Evolutionary conservation across 2,888 invertebrate species (phyloP), one percentile per base, ranked within the genome.

Genomic region (Phengaris alcon): DNA sequence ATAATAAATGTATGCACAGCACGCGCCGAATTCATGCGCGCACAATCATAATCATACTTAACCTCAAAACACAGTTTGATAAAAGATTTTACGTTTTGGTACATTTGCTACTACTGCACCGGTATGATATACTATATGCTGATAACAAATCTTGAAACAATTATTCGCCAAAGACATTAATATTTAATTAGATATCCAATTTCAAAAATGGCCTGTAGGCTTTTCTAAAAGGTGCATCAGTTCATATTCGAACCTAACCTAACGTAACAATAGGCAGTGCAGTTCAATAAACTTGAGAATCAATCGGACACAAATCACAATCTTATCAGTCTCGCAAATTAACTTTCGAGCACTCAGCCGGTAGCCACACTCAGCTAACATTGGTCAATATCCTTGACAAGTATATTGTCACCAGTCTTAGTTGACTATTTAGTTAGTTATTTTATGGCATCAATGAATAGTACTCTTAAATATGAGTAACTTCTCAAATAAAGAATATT

Each of bases 61-160:
- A 86, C 86, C 86, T 83, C 83, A 82, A 84, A 85, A 87, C 87
- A 86, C 82, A 86, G 77, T 83, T 87, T 78, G 88, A 88, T 88
- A 88, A 87, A 22, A 80, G 80, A 78, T 78, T 83, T 83, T 82
- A 86, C 84, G 82, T 80, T 76, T 83, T 83, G 70, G 75, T 55
- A 51, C 44, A 75, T 52, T 75, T 73, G 64, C 55, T 52, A n/a
- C 7, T 74, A 48, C 9, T 7, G 35, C 51, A 77, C 57, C 22
- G 12, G 48, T 15, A 15, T 15, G 3, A 3, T 35, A 35, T 35
- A 35, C 4, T 35, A 35, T 35, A 35, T 35, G 35, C 35, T 35
- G 35, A 35, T 35, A 35, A 35, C 35, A 35, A 35, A 35, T 35
- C 35, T 35, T 35, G 35, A 35, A 35, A 35, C 35, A 35, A 35